These are phyloP conservation scores for Rhincodon typus DNA, from an alignment of 2,797 vertebrate species.

Conservation along the genomic window DNA sequence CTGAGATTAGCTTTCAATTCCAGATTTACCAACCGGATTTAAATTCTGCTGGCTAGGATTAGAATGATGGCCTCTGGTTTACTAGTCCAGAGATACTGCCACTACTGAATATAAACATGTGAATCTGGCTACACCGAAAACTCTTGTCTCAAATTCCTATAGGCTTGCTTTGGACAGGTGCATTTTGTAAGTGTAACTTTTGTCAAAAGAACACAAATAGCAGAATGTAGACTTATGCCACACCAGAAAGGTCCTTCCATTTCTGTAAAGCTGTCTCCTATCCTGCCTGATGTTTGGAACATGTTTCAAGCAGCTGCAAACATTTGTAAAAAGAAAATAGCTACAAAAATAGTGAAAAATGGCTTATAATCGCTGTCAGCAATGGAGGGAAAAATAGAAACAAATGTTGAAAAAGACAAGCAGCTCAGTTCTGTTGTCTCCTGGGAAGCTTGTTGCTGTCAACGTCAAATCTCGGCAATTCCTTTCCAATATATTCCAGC, in stretches of 20 bases:
- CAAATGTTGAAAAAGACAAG: not conserved
- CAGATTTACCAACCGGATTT: too few relatives aligned
- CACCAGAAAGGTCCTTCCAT: not conserved
- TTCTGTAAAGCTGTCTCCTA: not conserved
- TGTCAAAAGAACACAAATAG: not conserved
- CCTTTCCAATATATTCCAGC: not conserved
- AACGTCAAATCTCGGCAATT: not conserved
- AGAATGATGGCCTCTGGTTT: too few relatives aligned
- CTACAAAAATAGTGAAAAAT: not conserved
- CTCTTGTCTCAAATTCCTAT: too few relatives aligned
- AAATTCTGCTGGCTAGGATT: too few relatives aligned
- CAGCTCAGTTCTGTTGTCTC: not conserved
- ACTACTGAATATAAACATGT: too few relatives aligned
- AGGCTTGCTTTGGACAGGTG: not conserved
- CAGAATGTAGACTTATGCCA: not conserved
- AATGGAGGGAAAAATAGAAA: too few relatives aligned
- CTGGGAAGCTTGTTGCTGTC: not conserved
- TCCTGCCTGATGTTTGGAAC: not conserved
- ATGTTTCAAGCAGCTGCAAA: not conserved
- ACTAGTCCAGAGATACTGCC: too few relatives aligned
- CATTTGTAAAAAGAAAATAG: not conserved
- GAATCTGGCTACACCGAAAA: too few relatives aligned
- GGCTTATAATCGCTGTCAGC: not conserved
- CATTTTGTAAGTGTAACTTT: not conserved
- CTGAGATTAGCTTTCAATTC: too few relatives aligned